phyloP scores from a whole-genome alignment of 2,888 invertebrate genomes.

The Aleiodes testaceus region DNA sequence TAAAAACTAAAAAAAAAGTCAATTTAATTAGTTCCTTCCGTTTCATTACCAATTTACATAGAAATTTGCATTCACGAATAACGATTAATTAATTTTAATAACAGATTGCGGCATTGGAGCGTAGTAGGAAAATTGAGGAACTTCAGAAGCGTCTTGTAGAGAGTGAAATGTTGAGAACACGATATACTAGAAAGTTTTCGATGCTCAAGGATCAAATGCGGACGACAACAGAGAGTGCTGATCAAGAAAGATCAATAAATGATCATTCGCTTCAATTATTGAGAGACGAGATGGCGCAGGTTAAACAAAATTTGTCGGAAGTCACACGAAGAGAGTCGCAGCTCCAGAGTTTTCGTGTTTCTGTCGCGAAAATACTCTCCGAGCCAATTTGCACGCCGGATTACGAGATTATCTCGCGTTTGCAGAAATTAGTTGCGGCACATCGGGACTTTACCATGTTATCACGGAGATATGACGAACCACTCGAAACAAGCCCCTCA shows the following conservation, averaged over 20 bases:
- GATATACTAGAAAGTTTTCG: constrained; percentile 83
- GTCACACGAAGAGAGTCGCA: constrained; percentile 83
- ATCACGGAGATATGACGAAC: constrained; percentile 83
- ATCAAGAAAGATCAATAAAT: constrained; percentile 80
- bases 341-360: constrained; percentile 84
- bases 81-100: not conserved
- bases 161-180: constrained; percentile 84
- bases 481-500: constrained; percentile 73
- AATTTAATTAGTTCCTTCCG: too few species aligned
- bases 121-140: constrained; percentile 88
- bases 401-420: constrained; percentile 83
- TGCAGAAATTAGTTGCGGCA: constrained; percentile 89
- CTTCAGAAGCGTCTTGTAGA: constrained; percentile 87
- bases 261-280: constrained; percentile 83
- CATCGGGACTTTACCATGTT: constrained; percentile 91
- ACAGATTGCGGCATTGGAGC: constrained; percentile 85
- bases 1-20: too few species aligned
- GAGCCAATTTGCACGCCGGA: constrained; percentile 82
- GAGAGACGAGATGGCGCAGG: constrained; percentile 83
- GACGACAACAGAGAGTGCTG: constrained; percentile 79
- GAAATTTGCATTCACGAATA: not conserved
- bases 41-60: not conserved
- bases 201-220: constrained; percentile 84
- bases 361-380: constrained; percentile 83
- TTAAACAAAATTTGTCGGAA: constrained; percentile 84